Base-by-base conservation (phyloP, 2,113 vertebrate genomes). In the Axis porcinus region DNA sequence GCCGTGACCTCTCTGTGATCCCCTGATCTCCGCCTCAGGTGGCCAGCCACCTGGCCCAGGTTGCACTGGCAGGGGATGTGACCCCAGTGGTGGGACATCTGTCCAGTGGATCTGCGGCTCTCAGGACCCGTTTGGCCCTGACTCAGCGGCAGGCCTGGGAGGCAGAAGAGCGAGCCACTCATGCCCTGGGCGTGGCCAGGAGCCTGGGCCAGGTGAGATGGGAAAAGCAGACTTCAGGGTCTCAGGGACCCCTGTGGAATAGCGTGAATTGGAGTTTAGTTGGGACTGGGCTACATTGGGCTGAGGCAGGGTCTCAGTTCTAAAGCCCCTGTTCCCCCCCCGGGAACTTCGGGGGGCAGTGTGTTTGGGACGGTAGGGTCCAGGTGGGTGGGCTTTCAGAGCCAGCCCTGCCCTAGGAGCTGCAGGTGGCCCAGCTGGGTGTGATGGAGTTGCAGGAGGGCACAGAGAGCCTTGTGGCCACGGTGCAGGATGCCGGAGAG, bases 381-480 rank as follows among this genome's bases (percentile, higher is more conserved):
- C 76, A 74, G 28, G 5, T 19, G 47, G 60, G 47, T 76, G 40
- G 67, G n/a, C 57, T 83, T 17, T 96, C 55, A 58, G 40, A 36
- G 67, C 33, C 16, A 57, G 25, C 57, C 33, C 5, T 97, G 92
- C 86, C 1, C 28, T 96, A 99, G 99, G 99, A 99, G 50, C 92
- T 99, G 84, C 99, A 98, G 1, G 82, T 99, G 50, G 99, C 99
- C 25, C 98, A 99, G 14, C 79, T 96, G 43, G 98, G 93, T 43
- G 99, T 99, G 43, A 30, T 83, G 2, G 96, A 99, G 95, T 98
- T 99, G 94, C 98, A 98, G 97, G 90, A 97, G 60, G 99, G 98
- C 93, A 93, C 99, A 90, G 95, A 97, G 1, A 91, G 94, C 12
- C 97, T 99, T 21, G 98, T 97, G 0, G 98, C 95, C 1, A 97